These are phyloP conservation scores for Eospalax fontanierii DNA, from an alignment of 2,797 vertebrate genomes.

Conservation along the genomic window DNA sequence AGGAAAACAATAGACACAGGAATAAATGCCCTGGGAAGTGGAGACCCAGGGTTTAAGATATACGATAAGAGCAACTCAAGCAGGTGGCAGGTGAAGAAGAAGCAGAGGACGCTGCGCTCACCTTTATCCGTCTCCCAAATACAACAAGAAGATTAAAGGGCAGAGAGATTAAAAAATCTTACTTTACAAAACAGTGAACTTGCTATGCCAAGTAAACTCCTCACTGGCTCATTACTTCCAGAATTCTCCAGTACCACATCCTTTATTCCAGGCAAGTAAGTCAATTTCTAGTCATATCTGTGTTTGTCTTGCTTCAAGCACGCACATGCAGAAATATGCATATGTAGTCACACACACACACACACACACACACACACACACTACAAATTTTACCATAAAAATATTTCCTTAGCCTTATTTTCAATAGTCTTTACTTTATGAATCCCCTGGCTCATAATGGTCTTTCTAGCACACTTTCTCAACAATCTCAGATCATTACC, in stretches of 20 bases:
- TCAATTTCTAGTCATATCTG: background rate
- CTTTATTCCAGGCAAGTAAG: slow-evolving; percentile 54
- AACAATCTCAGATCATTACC: background rate
- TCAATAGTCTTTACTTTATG: background rate
- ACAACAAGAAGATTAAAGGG: slow-evolving; percentile 2
- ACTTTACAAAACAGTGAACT: slow-evolving; percentile 19
- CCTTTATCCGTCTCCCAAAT: background rate
- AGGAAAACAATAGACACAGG: slow-evolving; percentile 41
- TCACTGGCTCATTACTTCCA: background rate
- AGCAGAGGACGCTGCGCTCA: background rate
- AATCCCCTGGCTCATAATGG: background rate
- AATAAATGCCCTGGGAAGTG: slow-evolving; percentile 55
- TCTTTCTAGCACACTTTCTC: background rate
- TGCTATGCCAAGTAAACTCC: slow-evolving; percentile 14
- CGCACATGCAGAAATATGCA: background rate
- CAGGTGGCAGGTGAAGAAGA: slow-evolving; percentile 79
- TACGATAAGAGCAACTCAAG: slow-evolving; percentile 71
- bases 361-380: background rate
- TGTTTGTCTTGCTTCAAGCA: background rate
- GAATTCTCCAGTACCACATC: background rate
- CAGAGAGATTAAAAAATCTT: background rate
- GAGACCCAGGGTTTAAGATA: slow-evolving; percentile 61
- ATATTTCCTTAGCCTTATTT: background rate
- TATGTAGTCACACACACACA: no score
- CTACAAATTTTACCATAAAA: no score